These are phyloP conservation scores for Psittacara wagleri DNA, from an alignment of 2,113 vertebrate species.

Conservation along the genomic window DNA sequence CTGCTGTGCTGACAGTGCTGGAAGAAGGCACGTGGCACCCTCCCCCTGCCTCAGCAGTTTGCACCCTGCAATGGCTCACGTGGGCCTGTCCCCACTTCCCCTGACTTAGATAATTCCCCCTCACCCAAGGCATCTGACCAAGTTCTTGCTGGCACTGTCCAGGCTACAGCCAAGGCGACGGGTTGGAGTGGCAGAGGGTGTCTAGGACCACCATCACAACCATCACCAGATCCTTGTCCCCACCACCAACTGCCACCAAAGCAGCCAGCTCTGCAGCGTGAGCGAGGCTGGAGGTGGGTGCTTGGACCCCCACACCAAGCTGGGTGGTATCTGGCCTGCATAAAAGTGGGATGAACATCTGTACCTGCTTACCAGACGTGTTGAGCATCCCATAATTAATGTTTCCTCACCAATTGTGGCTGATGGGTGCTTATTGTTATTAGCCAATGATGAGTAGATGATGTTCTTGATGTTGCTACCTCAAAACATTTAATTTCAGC, in stretches of 20 bases:
- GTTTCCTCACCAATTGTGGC: not conserved
- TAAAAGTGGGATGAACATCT: not conserved
- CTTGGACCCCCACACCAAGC: rapidly evolving
- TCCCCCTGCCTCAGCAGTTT: not conserved
- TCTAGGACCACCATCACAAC: not conserved
- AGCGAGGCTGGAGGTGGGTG: not conserved
- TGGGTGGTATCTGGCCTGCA: not conserved
- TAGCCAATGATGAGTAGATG: not conserved
- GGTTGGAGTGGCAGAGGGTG: not conserved
- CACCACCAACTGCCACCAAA: not conserved
- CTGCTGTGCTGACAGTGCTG: not conserved
- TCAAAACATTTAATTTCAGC: slow-evolving; percentile 14
- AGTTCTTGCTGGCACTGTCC: not conserved
- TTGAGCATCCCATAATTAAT: slow-evolving; percentile 28
- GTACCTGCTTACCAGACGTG: not conserved
- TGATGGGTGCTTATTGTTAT: not conserved
- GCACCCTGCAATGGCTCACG: rapidly evolving
- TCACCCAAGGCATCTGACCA: not conserved
- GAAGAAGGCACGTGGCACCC: not conserved
- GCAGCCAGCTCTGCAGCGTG: rapidly evolving
- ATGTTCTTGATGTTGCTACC: slow-evolving; percentile 19
- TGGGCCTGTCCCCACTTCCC: not conserved
- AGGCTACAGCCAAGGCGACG: rapidly evolving
- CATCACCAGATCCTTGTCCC: rapidly evolving
- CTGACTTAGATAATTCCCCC: slow-evolving; percentile 39